Percentiles rank a stretch among this genome's conserved stretches.
phyloP scores from a whole-genome alignment of 2,113 vertebrate genomes.

The Heterocephalus glaber region DNA sequence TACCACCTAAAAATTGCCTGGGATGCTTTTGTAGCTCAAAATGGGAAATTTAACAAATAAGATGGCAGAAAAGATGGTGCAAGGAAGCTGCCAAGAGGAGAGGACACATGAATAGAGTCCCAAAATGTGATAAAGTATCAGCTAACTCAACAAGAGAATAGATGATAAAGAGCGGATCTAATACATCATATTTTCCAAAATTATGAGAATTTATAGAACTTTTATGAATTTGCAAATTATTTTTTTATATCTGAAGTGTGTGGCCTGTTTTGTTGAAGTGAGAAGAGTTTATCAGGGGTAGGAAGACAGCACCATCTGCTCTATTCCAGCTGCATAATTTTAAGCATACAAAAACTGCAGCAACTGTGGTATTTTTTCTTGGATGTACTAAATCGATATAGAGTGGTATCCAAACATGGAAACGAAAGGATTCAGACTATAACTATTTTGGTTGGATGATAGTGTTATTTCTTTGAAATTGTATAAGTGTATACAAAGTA shows the following conservation, averaged over 20 bases:
- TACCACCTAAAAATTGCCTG: neutral
- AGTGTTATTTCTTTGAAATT: neutral
- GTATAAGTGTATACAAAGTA: neutral
- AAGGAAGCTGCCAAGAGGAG: neutral
- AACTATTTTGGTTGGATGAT: neutral
- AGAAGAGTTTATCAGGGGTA: neutral
- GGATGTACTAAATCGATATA: neutral
- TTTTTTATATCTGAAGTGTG: neutral
- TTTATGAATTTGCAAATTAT: neutral
- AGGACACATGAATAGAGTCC: neutral
- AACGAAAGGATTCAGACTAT: neutral
- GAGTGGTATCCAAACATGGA: neutral
- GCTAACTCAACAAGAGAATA: neutral
- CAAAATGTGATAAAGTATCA: neutral
- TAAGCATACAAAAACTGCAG: neutral
- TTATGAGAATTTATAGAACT: accelerated
- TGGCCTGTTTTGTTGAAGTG: neutral
- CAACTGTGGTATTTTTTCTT: neutral
- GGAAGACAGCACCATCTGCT: neutral
- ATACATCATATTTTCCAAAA: neutral
- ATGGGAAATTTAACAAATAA: neutral
- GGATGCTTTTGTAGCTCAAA: neutral
- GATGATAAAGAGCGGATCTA: neutral
- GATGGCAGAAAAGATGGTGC: neutral
- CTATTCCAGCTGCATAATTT: neutral